Evolutionary conservation across 2,113 vertebrate species (phyloP).

Genomic region (Rhinopomastus cyanomelas): DNA sequence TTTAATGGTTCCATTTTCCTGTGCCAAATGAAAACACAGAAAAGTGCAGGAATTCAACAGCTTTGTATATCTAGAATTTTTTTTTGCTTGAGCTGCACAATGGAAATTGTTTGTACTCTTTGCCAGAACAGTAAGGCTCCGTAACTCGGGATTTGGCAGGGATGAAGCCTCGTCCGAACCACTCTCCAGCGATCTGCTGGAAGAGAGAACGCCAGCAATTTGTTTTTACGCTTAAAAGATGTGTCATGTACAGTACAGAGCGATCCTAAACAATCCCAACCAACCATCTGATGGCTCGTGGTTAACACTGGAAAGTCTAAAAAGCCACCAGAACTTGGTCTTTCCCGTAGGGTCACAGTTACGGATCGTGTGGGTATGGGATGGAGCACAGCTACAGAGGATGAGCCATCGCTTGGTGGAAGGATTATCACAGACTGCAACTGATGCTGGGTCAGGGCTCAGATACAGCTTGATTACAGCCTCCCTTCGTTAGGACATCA

Average conservation of each 20-base stretch:
- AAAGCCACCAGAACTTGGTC: neutral
- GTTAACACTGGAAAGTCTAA: neutral
- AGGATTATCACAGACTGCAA: neutral
- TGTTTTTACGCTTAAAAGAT: constrained; percentile 15
- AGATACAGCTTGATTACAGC: neutral
- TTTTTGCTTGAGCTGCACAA: constrained; percentile 60
- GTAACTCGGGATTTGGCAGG: constrained; percentile 48
- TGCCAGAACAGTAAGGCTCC: constrained; percentile 69
- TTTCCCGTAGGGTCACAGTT: neutral
- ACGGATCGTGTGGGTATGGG: accelerated
- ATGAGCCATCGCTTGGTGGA: neutral
- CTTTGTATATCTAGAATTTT: neutral
- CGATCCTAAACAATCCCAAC: neutral
- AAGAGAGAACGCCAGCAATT: constrained; percentile 10
- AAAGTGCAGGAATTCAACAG: constrained; percentile 42
- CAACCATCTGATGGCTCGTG: neutral
- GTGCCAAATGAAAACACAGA: constrained; percentile 34
- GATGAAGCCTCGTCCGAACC: neutral
- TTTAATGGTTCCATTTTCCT: constrained; percentile 11
- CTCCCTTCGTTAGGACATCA: neutral
- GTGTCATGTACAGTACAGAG: constrained; percentile 2
- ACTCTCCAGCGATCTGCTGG: constrained; percentile 15
- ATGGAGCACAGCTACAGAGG: accelerated
- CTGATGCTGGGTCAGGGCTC: neutral
- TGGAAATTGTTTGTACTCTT: constrained; percentile 74